These are phyloP conservation scores for Pygoscelis antarcticus DNA, from an alignment of 2,113 vertebrate species.

Conservation along the genomic window DNA sequence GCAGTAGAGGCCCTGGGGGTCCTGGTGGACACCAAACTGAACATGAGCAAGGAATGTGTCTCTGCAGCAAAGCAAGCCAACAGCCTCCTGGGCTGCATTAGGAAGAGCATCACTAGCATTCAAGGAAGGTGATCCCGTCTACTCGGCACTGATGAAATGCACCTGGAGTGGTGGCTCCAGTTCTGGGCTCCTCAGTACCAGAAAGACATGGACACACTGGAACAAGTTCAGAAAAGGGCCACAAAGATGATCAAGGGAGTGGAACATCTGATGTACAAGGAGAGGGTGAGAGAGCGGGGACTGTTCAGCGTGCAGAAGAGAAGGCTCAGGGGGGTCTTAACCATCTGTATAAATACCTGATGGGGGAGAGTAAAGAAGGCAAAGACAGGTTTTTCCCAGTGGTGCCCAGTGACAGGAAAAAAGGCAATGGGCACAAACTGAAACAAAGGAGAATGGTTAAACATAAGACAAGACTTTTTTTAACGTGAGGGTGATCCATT, in stretches of 20 bases:
- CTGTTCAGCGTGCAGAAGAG: background rate
- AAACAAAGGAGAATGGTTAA: background rate
- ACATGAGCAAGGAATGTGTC: background rate
- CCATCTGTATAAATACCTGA: background rate
- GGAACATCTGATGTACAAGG: background rate
- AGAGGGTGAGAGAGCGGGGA: background rate
- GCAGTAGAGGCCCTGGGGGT: background rate
- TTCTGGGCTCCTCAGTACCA: background rate
- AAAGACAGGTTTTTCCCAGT: background rate
- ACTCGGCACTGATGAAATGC: background rate
- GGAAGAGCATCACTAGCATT: background rate
- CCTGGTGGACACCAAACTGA: background rate
- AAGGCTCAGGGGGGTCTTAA: background rate
- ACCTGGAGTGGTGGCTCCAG: background rate
- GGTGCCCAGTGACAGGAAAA: background rate
- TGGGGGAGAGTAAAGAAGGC: background rate
- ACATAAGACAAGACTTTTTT: background rate
- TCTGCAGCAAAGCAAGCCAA: background rate
- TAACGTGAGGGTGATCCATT: background rate
- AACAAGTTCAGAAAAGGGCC: background rate
- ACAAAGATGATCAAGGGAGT: background rate
- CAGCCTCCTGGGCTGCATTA: background rate
- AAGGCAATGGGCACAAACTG: background rate
- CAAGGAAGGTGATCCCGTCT: background rate
- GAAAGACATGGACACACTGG: background rate